Evolutionary conservation across 2,797 vertebrate species (phyloP).

Genomic region (Cetoscarus ocellatus): DNA sequence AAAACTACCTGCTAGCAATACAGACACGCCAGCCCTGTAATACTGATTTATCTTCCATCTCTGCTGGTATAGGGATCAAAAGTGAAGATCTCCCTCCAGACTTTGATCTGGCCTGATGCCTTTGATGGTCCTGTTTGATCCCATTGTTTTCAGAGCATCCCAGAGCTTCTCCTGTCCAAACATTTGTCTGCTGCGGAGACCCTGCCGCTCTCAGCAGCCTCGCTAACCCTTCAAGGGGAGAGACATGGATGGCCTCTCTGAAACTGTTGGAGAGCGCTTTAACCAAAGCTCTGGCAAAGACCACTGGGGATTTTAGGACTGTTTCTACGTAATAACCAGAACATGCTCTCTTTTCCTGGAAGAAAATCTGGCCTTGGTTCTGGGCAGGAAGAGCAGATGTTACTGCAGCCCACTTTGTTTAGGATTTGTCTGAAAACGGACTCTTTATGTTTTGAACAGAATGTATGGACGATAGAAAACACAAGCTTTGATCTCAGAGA

Average conservation of each 20-base stretch:
- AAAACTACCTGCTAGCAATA: slow-evolving; percentile 30
- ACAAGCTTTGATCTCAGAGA: not conserved
- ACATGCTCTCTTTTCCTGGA: slow-evolving; percentile 33
- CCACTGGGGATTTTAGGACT: slow-evolving; percentile 8
- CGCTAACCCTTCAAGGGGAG: slow-evolving; percentile 15
- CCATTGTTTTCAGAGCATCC: slow-evolving; percentile 57
- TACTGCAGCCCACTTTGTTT: slow-evolving; percentile 16
- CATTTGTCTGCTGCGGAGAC: slow-evolving; percentile 45
- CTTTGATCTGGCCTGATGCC: slow-evolving; percentile 41
- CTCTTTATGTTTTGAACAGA: slow-evolving; percentile 1
- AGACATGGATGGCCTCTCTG: slow-evolving; percentile 13
- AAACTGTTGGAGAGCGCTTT: slow-evolving; percentile 25
- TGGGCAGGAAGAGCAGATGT: slow-evolving; percentile 12
- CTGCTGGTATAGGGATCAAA: slow-evolving; percentile 15
- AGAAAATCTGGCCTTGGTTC: slow-evolving; percentile 16
- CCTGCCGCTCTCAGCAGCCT: slow-evolving; percentile 37
- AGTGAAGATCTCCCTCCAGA: slow-evolving; percentile 27
- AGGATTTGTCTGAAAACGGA: not conserved
- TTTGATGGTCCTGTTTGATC: slow-evolving; percentile 54
- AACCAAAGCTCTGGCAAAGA: slow-evolving; percentile 44
- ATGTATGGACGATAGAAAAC: not conserved
- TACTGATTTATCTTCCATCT: slow-evolving; percentile 26
- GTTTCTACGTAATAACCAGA: slow-evolving; percentile 42
- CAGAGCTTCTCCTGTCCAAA: slow-evolving; percentile 61
- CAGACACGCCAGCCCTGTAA: slow-evolving; percentile 25